Evolutionary conservation across 2,888 invertebrate species (phyloP), one percentile per base, ranked within the genome.

Genomic region (Pterostichus madidus): DNA sequence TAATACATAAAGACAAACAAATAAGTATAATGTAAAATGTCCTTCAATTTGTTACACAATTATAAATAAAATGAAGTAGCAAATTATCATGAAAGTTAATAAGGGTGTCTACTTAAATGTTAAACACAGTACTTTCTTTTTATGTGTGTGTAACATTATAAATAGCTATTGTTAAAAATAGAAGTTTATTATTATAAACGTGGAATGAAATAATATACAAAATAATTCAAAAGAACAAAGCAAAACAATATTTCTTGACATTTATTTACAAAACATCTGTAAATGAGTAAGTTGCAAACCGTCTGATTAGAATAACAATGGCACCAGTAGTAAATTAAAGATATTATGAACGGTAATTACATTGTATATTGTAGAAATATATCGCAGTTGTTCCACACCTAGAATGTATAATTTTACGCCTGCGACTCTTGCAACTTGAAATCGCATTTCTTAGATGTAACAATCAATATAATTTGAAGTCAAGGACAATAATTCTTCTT

Each of bases 261-360:
- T 71, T 71, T 56, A 56, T 56, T 17, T 56, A 44, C 44, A 44
- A 71, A 71, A 71, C 17, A 71, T 39, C 17, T 71, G 44, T 44
- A 44, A 44, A 71, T 39, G 39, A 71, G 10, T 44, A 71, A 71
- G 17, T 71, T 71, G 44, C 44, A 44, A 46, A 15, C 17, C 15
- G 44, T 44, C 68, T 44, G 13, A 44, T 71, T 71, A 15, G 68
- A 71, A 71, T 71, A 71, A 71, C 68, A 71, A 71, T 71, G 17
- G 46, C 44, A 44, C 39, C 44, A 71, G 64, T 71, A 44, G 68
- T 71, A 71, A 17, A 39, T 71, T 39, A 71, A 71, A 44, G 44
- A 44, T 44, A 71, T 71, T 71, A 71, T 71, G 15, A 71, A 10
- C 68, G 44, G 68, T 71, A 71, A 71, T 71, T 71, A 71, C 39